Percentiles rank a stretch among this genome's conserved stretches.
These are phyloP conservation scores for Cheilosia urbana DNA, from an alignment of 2,888 invertebrate species.

Conservation along the genomic window DNA sequence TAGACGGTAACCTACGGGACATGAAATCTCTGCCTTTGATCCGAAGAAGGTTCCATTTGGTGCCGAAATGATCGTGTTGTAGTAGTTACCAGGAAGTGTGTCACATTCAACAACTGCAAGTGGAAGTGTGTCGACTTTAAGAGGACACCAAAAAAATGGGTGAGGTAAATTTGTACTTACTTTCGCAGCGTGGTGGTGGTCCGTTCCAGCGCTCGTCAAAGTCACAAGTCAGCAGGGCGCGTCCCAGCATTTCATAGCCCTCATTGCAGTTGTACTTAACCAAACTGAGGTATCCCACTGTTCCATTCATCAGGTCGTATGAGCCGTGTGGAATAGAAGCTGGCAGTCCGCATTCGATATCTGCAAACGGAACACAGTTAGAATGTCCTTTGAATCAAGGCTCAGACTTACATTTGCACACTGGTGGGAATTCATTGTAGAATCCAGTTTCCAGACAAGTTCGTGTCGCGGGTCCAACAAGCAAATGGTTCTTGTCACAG, in stretches of 20 bases:
- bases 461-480: constrained; percentile 93
- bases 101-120: constrained; percentile 89
- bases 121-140: neutral
- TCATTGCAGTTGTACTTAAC: constrained; percentile 93
- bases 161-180: constrained; percentile 83
- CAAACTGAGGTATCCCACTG: constrained; percentile 93
- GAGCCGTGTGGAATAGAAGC: constrained; percentile 93
- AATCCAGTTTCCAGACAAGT: constrained; percentile 96
- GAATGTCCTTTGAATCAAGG: neutral
- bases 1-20: constrained; percentile 88
- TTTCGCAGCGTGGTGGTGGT: constrained; percentile 94
- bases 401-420: constrained; percentile 92
- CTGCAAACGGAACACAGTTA: constrained; percentile 83
- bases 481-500: constrained; percentile 93
- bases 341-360: constrained; percentile 95
- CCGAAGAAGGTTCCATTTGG: constrained; percentile 88
- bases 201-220: constrained; percentile 97
- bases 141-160: neutral
- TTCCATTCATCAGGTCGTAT: constrained; percentile 92
- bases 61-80: constrained; percentile 85
- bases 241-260: constrained; percentile 93
- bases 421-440: constrained; percentile 96
- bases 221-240: constrained; percentile 93
- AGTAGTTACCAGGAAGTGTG: constrained; percentile 86
- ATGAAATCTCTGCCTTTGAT: constrained; percentile 90